Base-by-base conservation (phyloP, 1,140 invertebrate genomes). In the Frieseomelitta varia region DNA sequence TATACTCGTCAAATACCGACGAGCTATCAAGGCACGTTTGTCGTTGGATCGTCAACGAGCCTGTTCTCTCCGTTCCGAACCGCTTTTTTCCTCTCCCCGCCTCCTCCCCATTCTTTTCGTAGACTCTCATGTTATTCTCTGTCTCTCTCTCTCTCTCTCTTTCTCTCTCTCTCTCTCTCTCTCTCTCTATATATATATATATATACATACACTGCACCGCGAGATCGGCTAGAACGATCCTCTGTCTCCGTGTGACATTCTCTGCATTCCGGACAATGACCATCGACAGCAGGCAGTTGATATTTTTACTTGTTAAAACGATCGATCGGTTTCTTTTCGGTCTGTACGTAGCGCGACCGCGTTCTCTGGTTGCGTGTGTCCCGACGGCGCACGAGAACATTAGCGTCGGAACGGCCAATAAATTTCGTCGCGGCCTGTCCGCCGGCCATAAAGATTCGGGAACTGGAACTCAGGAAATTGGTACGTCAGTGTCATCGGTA, bases 401-500 rank as follows among this genome's bases (percentile, higher is more conserved):
- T 71, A 30, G 30, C 79, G 14, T 19, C 21, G 17, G 68, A 15
- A n/a, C 21, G n/a, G 51, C 51, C 75, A 71, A 83, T 78, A 78
- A 83, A 83, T 78, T 78, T 68, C n/a, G 67, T 68, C 65, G n/a
- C 19, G n/a, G 65, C 21, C 39, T 58, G 61, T 69, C 58, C 47
- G 4, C 21, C 34, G 65, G n/a, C 47, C 65, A 51, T 34, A 68
- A 80, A 83, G 74, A 74, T 85, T 85, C 84, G 79, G 55, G 84
- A 85, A 81, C 71, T 68, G 84, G 79, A 77, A 69, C 76, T 79
- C 75, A 65, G 69, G 83, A 87, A 87, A 87, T 89, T 87, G 84
- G 81, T 87, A 87, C 88, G 84, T 89, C 86, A 86, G 84, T 85
- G 88, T 88, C 86, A 88, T 75, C 67, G 78, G 47, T n/a, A n/a